phyloP scores from a whole-genome alignment of 2,797 vertebrate species.

The Oreonectes daqikongensis region DNA sequence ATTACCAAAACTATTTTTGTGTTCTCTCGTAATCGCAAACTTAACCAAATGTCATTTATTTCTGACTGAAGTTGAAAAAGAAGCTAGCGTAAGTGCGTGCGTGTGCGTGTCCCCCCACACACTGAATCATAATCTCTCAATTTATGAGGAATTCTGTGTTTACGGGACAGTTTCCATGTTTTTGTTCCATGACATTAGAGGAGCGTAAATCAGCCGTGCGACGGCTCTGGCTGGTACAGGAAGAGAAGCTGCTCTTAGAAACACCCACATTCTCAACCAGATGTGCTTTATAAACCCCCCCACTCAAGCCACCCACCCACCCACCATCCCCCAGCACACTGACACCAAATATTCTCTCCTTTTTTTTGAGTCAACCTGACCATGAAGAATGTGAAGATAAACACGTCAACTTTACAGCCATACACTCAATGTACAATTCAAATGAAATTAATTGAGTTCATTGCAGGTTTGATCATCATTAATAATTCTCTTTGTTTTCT shows the following conservation, averaged over 20 bases:
- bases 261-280: constrained; percentile 82
- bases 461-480: constrained; percentile 5
- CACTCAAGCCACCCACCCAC: constrained; percentile 54
- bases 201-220: constrained; percentile 87
- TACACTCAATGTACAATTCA: neutral
- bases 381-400: neutral
- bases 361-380: neutral
- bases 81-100: neutral
- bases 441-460: constrained; percentile 8
- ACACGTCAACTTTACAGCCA: neutral
- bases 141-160: constrained; percentile 87
- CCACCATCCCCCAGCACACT: constrained; percentile 78
- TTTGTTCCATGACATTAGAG: constrained; percentile 84
- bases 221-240: constrained; percentile 92
- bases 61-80: constrained; percentile 7
- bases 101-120: constrained; percentile 77
- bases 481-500: constrained; percentile 22
- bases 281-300: constrained; percentile 76
- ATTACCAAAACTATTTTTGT: constrained; percentile 51
- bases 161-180: constrained; percentile 89
- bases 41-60: constrained; percentile 34
- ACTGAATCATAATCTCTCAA: constrained; percentile 87
- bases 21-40: constrained; percentile 41
- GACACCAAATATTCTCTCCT: constrained; percentile 49
- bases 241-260: constrained; percentile 82